phyloP scores from a whole-genome alignment of 2,888 invertebrate species.

The Lomographa bimaculata region DNA sequence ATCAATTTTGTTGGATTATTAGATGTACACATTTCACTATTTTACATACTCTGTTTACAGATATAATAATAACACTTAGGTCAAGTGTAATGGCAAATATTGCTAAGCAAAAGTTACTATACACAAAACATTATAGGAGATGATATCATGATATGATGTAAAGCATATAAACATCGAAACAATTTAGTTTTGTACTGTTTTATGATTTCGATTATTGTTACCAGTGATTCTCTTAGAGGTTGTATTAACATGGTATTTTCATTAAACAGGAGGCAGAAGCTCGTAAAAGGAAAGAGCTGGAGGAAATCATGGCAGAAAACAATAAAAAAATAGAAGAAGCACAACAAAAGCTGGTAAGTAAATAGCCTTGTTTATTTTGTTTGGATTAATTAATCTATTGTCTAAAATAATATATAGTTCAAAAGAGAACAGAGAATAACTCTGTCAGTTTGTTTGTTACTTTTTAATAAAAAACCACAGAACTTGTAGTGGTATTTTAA shows the following conservation, averaged over 20 bases:
- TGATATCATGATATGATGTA: constrained; percentile 2
- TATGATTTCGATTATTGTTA: constrained; percentile 17
- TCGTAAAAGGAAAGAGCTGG: constrained; percentile 97
- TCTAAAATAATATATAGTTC: no score
- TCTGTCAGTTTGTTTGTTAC: no score
- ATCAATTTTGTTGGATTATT: no score
- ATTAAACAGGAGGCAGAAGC: constrained; percentile 98
- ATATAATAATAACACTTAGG: no score
- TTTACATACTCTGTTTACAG: background rate
- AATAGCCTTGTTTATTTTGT: no score
- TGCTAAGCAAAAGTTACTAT: background rate
- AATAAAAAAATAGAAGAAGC: constrained; percentile 99
- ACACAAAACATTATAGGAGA: constrained; percentile 7
- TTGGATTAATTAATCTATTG: no score
- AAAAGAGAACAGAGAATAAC: no score
- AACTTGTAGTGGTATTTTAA: no score
- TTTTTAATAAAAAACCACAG: no score
- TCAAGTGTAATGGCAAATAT: constrained; percentile 6
- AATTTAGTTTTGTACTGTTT: constrained; percentile 8
- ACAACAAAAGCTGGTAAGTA: constrained; percentile 96
- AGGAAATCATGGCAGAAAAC: constrained; percentile 98
- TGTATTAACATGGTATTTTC: constrained; percentile 70
- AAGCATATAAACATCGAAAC: constrained; percentile 11
- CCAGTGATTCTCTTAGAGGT: constrained; percentile 30
- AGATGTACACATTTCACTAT: constrained; percentile 2